Conservation (phyloP, 2,113 vertebrate genomes). For the Poecilia latipinna region DNA sequence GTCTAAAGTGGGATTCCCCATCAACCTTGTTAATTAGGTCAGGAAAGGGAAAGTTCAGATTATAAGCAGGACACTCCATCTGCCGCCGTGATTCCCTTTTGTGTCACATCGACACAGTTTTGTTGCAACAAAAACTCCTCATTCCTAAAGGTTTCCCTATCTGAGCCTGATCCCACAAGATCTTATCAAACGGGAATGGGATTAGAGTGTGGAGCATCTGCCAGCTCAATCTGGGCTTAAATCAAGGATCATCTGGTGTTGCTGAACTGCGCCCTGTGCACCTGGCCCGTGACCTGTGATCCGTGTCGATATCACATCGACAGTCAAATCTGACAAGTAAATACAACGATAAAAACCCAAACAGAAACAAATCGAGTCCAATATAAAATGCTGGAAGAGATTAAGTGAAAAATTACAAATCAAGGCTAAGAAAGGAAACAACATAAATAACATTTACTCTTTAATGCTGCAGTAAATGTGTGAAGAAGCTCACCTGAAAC, state of each 20-base stretch:
- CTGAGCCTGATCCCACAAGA: conserved; percentile 66
- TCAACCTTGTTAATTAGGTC: conserved; percentile 33
- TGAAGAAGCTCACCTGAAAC: neutral
- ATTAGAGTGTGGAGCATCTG: conserved; percentile 78
- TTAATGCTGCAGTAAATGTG: neutral
- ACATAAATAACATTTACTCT: neutral
- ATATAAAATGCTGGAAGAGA: conserved; percentile 9
- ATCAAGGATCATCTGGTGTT: conserved; percentile 39
- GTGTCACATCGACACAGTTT: conserved; percentile 9
- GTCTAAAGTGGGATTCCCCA: conserved; percentile 44
- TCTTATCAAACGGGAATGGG: conserved; percentile 72
- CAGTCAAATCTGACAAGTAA: neutral
- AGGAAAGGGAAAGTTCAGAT: conserved; percentile 13
- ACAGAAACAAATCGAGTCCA: neutral
- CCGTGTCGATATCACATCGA: neutral
- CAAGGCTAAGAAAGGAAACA: neutral
- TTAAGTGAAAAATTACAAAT: neutral
- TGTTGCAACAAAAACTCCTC: conserved; percentile 50
- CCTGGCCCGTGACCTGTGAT: conserved; percentile 44
- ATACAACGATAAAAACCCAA: neutral
- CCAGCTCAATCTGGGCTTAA: conserved; percentile 63
- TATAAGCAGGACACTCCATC: conserved; percentile 5
- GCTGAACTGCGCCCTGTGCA: conserved; percentile 25
- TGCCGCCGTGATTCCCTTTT: conserved; percentile 4
- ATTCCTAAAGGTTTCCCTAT: conserved; percentile 19